Percentiles rank a stretch among this genome's conserved stretches.
These are phyloP conservation scores for Megalurothrips usitatus DNA, from an alignment of 2,888 invertebrate species.

Conservation along the genomic window DNA sequence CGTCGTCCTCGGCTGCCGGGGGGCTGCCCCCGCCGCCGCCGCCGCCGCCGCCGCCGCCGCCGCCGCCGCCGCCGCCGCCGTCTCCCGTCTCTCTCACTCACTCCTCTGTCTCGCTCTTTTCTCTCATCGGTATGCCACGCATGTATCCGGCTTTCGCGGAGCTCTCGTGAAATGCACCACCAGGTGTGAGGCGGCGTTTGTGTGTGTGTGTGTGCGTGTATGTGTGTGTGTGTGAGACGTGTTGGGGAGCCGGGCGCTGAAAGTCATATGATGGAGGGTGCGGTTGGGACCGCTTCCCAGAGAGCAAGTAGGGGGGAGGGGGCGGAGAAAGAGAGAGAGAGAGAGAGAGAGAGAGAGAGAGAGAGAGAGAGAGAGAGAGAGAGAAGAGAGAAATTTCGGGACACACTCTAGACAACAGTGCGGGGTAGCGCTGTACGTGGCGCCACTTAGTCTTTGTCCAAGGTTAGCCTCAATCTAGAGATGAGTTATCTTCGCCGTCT, in stretches of 20 bases:
- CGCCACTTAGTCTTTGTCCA: constrained; percentile 14
- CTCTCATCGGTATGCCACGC: background rate
- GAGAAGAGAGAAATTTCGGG: background rate
- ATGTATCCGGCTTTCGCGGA: background rate
- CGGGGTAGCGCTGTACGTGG: background rate
- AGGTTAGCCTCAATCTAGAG: constrained; percentile 22
- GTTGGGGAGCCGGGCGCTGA: background rate
- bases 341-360: background rate
- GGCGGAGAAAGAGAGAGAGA: background rate
- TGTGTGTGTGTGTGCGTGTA: background rate
- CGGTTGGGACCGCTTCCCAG: constrained; percentile 7
- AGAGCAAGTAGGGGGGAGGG: background rate
- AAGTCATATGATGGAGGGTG: constrained; percentile 11
- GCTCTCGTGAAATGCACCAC: background rate
- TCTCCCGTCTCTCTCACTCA: background rate
- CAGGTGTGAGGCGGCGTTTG: background rate
- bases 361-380: background rate
- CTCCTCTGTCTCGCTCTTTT: background rate
- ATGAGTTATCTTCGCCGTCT: background rate
- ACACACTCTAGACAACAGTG: too few relatives aligned
- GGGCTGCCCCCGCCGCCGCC: too few relatives aligned
- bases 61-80: too few relatives aligned
- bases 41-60: too few relatives aligned
- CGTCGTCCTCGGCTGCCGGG: too few relatives aligned
- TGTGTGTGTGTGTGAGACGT: background rate